A percentile compares a stretch with the other conserved stretches of the same genome.
Evolutionary conservation across 2,797 vertebrate species (phyloP).

Genomic region (Pteropus rufus): DNA sequence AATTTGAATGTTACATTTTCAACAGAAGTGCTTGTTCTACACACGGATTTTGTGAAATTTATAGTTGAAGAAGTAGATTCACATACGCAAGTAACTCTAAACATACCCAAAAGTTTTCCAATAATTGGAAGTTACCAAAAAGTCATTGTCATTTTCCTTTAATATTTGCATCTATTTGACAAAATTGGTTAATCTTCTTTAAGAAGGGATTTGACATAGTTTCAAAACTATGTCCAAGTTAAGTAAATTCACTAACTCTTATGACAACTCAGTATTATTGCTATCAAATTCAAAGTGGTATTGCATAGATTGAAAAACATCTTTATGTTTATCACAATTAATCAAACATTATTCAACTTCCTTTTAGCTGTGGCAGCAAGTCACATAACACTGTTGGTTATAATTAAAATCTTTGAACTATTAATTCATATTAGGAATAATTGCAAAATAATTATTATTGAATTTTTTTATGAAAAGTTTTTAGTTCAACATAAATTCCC

Average conservation of each 20-base stretch:
- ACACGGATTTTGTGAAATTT: conserved; percentile 12
- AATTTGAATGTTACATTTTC: conserved; percentile 11
- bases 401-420: conserved; percentile 14
- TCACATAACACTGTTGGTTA: not conserved
- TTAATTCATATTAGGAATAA: conserved; percentile 5
- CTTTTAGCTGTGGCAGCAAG: not conserved
- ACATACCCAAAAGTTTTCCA: not conserved
- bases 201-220: not conserved
- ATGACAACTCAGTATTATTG: not conserved
- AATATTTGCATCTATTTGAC: not conserved
- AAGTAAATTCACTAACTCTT: not conserved
- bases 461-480: conserved; percentile 7
- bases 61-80: not conserved
- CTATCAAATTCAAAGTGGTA: not conserved
- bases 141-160: not conserved
- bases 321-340: not conserved
- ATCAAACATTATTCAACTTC: not conserved
- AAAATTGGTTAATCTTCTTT: not conserved
- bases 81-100: not conserved
- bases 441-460: not conserved
- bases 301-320: not conserved
- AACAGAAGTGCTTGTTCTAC: not conserved
- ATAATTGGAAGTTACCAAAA: not conserved
- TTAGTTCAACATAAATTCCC: conserved; percentile 1
- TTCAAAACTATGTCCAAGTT: conserved; percentile 8